Evolutionary conservation across 2,113 vertebrate species (phyloP).

Genomic region (Cyanoliseus patagonus): DNA sequence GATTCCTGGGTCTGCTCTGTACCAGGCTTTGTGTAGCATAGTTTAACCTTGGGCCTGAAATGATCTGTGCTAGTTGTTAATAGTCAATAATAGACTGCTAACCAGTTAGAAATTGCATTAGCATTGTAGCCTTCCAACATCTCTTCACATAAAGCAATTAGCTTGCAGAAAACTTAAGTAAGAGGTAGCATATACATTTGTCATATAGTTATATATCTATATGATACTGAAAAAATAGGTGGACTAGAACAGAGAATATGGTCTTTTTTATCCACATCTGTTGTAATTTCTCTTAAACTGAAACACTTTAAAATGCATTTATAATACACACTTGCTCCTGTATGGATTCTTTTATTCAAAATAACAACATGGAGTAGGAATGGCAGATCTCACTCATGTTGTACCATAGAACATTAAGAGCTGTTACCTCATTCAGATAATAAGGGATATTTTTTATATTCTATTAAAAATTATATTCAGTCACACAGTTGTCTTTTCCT

Average conservation of each 20-base stretch:
- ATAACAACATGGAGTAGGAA: neutral
- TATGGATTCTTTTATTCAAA: neutral
- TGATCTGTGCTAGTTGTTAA: neutral
- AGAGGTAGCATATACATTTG: neutral
- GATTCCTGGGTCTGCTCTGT: neutral
- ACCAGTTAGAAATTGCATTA: neutral
- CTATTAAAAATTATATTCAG: neutral
- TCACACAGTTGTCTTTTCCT: neutral
- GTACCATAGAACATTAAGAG: neutral
- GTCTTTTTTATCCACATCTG: neutral
- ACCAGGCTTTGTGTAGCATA: neutral
- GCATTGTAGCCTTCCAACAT: neutral
- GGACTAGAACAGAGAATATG: neutral
- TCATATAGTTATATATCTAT: neutral
- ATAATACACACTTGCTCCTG: neutral
- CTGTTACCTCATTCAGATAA: neutral
- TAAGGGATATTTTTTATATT: neutral
- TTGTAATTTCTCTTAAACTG: neutral
- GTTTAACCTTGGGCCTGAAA: neutral
- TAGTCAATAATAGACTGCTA: neutral
- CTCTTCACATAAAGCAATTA: neutral
- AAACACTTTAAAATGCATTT: neutral
- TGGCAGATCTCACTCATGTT: neutral
- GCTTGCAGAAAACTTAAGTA: neutral
- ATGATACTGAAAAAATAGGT: neutral